Conservation (phyloP, 2,113 vertebrate genomes). For the Phaetusa simplex region DNA sequence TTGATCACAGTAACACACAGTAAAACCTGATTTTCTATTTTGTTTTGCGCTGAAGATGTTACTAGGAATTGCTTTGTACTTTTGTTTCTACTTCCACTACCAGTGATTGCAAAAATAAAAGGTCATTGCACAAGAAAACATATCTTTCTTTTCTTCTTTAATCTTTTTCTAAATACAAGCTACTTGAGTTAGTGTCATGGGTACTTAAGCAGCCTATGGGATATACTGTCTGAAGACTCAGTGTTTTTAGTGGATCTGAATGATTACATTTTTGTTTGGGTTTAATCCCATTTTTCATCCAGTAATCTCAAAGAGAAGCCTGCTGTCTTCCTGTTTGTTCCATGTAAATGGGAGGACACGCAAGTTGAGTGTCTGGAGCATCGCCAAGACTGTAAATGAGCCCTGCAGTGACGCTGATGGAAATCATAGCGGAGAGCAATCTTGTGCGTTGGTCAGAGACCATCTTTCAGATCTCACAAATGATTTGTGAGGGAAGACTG, state of each 20-base stretch:
- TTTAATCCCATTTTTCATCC: neutral
- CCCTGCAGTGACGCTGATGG: neutral
- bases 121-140: neutral
- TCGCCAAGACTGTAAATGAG: neutral
- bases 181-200: neutral
- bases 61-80: neutral
- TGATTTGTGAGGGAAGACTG: neutral
- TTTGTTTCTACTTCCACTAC: neutral
- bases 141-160: neutral
- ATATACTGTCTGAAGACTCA: neutral
- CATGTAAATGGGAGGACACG: neutral
- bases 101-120: neutral
- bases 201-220: neutral
- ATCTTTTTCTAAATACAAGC: neutral
- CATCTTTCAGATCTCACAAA: neutral
- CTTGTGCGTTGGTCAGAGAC: neutral
- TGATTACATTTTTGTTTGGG: neutral
- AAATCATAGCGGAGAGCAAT: neutral
- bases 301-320: neutral
- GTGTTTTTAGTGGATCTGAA: neutral
- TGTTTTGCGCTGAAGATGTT: neutral
- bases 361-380: neutral
- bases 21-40: neutral
- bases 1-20: neutral
- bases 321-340: slow-evolving; percentile 20